Evolutionary conservation across 1,140 invertebrate genomes (phyloP).

Genomic region (Phortica variegata): DNA sequence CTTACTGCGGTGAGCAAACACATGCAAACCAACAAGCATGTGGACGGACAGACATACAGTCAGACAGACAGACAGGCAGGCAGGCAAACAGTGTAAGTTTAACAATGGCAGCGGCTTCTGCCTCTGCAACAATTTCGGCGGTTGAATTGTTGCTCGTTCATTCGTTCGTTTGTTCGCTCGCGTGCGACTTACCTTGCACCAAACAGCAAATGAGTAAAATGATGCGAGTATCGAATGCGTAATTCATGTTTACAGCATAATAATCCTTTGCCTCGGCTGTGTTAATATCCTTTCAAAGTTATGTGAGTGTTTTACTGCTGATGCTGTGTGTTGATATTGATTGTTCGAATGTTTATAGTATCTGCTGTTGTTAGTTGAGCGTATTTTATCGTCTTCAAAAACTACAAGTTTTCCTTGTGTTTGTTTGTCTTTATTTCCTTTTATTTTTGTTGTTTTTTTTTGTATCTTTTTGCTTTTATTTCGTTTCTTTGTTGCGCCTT

Average conservation of each 20-base stretch:
- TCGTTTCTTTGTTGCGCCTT: no score
- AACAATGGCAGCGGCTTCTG: neutral
- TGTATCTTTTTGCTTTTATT: constrained; percentile 27
- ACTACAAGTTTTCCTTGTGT: constrained; percentile 13
- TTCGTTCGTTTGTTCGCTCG: no score
- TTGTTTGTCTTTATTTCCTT: constrained; percentile 24
- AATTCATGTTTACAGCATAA: constrained; percentile 53
- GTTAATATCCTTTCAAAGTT: constrained; percentile 2
- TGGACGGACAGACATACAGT: no score
- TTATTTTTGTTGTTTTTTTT: constrained; percentile 34
- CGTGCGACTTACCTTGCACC: constrained; percentile 49
- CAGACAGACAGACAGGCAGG: constrained; percentile 12
- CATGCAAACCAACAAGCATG: no score
- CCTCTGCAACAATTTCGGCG: neutral
- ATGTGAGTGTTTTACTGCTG: neutral
- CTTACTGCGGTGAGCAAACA: neutral
- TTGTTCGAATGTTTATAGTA: constrained; percentile 40
- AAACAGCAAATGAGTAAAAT: constrained; percentile 49
- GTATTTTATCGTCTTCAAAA: no score
- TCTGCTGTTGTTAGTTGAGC: no score
- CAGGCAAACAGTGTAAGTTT: constrained; percentile 17
- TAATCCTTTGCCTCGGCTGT: constrained; percentile 29
- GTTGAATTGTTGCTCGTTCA: constrained; percentile 8
- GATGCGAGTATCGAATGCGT: constrained; percentile 45
- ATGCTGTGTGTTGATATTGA: constrained; percentile 3